phyloP scores from a whole-genome alignment of 2,797 vertebrate genomes.

The Orientallactaga sibirica region DNA sequence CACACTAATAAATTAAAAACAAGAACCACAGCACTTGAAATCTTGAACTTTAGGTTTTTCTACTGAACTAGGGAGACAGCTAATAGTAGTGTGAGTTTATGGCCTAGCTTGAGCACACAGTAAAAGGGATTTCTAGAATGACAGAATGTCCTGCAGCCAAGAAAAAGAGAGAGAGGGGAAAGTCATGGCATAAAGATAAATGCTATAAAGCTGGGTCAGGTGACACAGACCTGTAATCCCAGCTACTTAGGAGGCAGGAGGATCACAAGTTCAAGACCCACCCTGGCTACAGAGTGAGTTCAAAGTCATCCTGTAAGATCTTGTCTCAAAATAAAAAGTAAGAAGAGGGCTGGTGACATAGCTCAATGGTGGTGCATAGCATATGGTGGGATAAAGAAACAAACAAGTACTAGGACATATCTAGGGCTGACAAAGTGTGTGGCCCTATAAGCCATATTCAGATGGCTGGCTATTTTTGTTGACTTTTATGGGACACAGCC shows the following conservation, averaged over 20 bases:
- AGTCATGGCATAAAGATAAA: conserved; percentile 12
- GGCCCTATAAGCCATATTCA: background rate
- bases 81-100: background rate
- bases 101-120: background rate
- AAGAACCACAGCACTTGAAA: conserved; percentile 28
- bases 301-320: background rate
- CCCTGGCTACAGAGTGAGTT: background rate
- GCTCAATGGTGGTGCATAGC: background rate
- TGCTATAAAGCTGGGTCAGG: background rate
- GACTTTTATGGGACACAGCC: background rate
- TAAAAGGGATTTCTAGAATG: background rate
- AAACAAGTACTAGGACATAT: background rate
- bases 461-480: background rate
- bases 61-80: background rate
- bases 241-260: too few relatives aligned
- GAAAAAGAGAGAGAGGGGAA: background rate
- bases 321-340: background rate
- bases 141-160: background rate
- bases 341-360: background rate
- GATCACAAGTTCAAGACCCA: background rate
- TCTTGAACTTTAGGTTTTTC: conserved; percentile 26
- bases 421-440: background rate
- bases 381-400: background rate
- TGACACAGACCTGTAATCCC: background rate
- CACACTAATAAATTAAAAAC: conserved; percentile 40